Conservation (phyloP, 2,797 vertebrate species). For the Artibeus jamaicensis region DNA sequence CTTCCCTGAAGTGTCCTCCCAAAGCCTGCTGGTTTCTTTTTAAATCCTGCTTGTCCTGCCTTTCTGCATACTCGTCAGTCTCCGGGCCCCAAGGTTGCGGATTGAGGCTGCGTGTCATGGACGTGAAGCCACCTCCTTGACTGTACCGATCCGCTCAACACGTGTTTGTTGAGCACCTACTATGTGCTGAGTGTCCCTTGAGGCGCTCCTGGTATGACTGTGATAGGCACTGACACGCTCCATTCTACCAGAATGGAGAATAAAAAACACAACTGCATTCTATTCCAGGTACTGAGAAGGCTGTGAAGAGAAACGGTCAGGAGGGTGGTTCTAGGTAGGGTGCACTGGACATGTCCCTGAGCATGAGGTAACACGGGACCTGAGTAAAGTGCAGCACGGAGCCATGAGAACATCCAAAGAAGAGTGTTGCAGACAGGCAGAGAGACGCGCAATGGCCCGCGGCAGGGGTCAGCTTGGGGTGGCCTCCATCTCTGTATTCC, state of each 20-base stretch:
- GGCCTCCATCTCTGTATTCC: background rate
- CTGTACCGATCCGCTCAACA: fast-evolving
- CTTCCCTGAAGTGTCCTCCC: fast-evolving
- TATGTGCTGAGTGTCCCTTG: fast-evolving
- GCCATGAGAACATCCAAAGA: background rate
- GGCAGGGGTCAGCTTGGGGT: background rate
- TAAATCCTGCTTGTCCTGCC: too few species aligned
- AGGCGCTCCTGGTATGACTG: fast-evolving
- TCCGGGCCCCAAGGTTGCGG: background rate
- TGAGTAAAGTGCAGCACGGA: background rate
- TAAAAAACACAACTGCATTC: background rate
- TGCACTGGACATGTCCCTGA: background rate
- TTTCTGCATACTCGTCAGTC: fast-evolving
- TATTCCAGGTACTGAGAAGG: background rate
- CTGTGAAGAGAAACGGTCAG: background rate
- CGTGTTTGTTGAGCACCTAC: background rate
- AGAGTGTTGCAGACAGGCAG: background rate
- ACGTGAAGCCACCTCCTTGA: fast-evolving
- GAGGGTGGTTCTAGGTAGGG: fast-evolving
- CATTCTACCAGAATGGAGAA: fast-evolving
- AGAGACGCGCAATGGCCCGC: background rate
- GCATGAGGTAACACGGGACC: background rate
- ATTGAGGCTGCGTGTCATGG: fast-evolving
- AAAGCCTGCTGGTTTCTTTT: background rate
- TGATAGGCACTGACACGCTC: background rate